Conservation (phyloP, 2,888 invertebrate genomes). For the Mayetiola destructor region DNA sequence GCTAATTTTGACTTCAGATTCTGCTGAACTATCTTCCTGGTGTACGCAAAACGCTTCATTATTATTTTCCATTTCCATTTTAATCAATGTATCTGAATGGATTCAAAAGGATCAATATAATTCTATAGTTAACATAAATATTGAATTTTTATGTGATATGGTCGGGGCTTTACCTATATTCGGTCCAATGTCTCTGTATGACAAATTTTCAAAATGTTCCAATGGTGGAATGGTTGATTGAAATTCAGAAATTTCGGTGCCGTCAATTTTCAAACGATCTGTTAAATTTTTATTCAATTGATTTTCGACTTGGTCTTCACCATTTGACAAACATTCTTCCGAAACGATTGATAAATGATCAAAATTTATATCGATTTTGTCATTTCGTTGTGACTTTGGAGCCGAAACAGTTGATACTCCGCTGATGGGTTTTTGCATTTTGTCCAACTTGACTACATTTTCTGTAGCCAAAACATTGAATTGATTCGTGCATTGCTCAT, state of each 20-base stretch:
- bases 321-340: constrained; percentile 45
- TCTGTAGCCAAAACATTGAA: neutral
- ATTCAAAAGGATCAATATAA: too few relatives aligned
- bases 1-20: neutral
- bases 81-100: too few relatives aligned
- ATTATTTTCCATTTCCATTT: too few relatives aligned
- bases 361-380: constrained; percentile 42
- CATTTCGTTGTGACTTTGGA: constrained; percentile 22
- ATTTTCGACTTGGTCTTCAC: constrained; percentile 22
- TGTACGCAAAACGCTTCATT: too few relatives aligned
- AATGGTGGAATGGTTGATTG: constrained; percentile 32
- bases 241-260: constrained; percentile 23
- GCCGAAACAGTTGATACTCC: constrained; percentile 23
- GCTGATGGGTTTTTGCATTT: constrained; percentile 16
- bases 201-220: constrained; percentile 34
- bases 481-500: constrained; percentile 15
- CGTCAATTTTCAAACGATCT: neutral
- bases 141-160: neutral
- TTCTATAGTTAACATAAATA: too few relatives aligned
- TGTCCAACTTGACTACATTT: neutral
- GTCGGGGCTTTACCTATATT: constrained; percentile 25
- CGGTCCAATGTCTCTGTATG: constrained; percentile 28
- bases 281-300: neutral
- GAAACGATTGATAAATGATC: constrained; percentile 64
- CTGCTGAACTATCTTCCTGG: neutral